Percentiles rank a stretch among this genome's conserved stretches.
Conservation (phyloP, 2,888 invertebrate genomes). For the Tachina lurida region DNA sequence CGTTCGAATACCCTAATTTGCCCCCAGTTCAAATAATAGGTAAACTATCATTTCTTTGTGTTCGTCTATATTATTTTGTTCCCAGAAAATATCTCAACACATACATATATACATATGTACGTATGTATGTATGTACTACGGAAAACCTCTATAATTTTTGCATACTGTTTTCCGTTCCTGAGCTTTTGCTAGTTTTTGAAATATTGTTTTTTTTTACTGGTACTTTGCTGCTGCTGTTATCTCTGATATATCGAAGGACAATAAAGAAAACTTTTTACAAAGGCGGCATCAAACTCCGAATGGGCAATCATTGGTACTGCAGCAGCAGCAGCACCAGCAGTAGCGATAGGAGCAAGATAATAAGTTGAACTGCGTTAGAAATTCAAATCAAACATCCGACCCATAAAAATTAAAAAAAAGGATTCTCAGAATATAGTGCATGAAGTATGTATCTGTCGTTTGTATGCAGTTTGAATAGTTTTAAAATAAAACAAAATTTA, state of each 20-base stretch:
- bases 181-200: conserved; percentile 24
- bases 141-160: conserved; percentile 39
- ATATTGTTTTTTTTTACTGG: conserved; percentile 36
- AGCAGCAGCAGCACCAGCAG: conserved; percentile 21
- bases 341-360: conserved; percentile 32
- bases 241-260: conserved; percentile 55
- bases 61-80: background rate
- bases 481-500: conserved; percentile 16
- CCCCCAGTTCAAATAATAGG: background rate
- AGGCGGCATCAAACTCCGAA: conserved; percentile 36
- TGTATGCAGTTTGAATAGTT: conserved; percentile 14
- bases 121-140: background rate
- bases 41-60: background rate
- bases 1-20: too few relatives aligned
- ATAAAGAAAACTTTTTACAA: conserved; percentile 16
- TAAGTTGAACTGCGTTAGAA: conserved; percentile 44
- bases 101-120: background rate
- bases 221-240: conserved; percentile 43
- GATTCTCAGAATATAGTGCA: conserved; percentile 1
- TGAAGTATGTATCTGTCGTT: background rate
- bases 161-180: conserved; percentile 54
- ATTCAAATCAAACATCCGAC: conserved; percentile 47
- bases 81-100: background rate
- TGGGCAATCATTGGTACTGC: conserved; percentile 38
- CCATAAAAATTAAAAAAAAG: conserved; percentile 32